phyloP scores from a whole-genome alignment of 2,797 vertebrate genomes.

The Rhinatrema bivittatum region DNA sequence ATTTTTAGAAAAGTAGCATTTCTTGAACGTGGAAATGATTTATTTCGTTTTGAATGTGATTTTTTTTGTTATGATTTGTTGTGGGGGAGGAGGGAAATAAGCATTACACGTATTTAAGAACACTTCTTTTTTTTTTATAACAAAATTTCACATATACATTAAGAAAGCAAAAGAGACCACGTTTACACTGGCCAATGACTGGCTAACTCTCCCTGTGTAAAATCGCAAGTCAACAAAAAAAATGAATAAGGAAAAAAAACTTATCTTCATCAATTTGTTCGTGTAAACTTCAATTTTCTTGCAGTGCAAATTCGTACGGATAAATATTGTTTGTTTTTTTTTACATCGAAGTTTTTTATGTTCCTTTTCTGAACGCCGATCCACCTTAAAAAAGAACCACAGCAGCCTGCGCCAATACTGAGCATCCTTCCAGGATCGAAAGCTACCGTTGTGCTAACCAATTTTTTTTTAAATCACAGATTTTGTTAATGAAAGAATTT shows the following conservation, averaged over 20 bases:
- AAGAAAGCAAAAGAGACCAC: constrained; percentile 37
- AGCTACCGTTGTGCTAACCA: constrained; percentile 49
- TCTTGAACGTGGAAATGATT: neutral
- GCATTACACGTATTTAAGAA: constrained; percentile 40
- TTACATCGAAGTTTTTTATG: constrained; percentile 35
- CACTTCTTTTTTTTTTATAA: constrained; percentile 42
- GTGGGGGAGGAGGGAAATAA: constrained; percentile 42
- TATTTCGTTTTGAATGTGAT: neutral
- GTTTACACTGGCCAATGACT: constrained; percentile 33
- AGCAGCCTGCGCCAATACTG: constrained; percentile 78
- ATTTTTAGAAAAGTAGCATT: too few species aligned
- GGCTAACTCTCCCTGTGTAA: constrained; percentile 36
- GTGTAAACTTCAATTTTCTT: constrained; percentile 71
- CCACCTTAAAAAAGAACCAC: constrained; percentile 74
- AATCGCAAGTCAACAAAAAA: constrained; percentile 44
- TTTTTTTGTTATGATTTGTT: neutral
- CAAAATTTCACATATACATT: constrained; percentile 50
- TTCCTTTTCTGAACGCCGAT: constrained; percentile 71
- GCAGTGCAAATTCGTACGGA: constrained; percentile 61
- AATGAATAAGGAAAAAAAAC: constrained; percentile 13
- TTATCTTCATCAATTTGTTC: constrained; percentile 35
- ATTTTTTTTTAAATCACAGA: neutral
- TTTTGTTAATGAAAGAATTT: constrained; percentile 28
- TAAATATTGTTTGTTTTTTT: constrained; percentile 54
- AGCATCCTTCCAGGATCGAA: constrained; percentile 62